Percentiles rank a stretch among this genome's conserved stretches.
Conservation (phyloP, 1,140 invertebrate genomes). For the Pollicipes pollicipes region DNA sequence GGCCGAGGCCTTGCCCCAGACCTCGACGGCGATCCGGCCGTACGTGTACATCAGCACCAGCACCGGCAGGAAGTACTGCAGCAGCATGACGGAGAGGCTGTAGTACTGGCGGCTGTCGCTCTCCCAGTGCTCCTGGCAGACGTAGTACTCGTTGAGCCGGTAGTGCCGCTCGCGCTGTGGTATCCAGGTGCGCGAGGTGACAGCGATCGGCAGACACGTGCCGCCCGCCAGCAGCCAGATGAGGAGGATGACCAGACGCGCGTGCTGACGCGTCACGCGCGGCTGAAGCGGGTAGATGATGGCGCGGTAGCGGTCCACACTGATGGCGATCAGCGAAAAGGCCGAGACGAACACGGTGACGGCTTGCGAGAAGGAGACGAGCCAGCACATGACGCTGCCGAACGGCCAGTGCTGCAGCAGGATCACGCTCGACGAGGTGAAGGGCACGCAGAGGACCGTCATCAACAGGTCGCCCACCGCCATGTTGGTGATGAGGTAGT, state of each 20-base stretch:
- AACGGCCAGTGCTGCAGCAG: slow-evolving; percentile 68
- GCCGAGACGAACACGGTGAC: slow-evolving; percentile 65
- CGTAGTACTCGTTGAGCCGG: slow-evolving; percentile 11
- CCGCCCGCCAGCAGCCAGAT: slow-evolving; percentile 44
- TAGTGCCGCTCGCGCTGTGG: slow-evolving; percentile 14
- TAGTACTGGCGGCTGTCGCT: slow-evolving; percentile 42
- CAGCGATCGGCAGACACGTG: slow-evolving; percentile 58
- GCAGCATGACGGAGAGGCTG: slow-evolving; percentile 50
- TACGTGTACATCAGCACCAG: slow-evolving; percentile 73
- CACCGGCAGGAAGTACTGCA: slow-evolving; percentile 72
- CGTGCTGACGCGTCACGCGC: slow-evolving; percentile 49
- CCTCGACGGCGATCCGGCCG: slow-evolving; percentile 59
- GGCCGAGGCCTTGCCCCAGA: slow-evolving; percentile 72
- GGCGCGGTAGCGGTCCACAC: slow-evolving; percentile 65
- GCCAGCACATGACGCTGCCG: slow-evolving; percentile 49
- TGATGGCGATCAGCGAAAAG: slow-evolving; percentile 68
- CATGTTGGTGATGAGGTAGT: slow-evolving; percentile 70
- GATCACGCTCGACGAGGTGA: slow-evolving; percentile 54
- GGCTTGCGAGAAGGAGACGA: slow-evolving; percentile 54
- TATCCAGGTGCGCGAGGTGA: slow-evolving; percentile 34
- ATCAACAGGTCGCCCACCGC: slow-evolving; percentile 68
- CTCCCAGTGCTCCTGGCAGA: slow-evolving; percentile 38
- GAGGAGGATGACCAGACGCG: slow-evolving; percentile 45
- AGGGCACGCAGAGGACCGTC: slow-evolving; percentile 69
- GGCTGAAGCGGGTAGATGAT: slow-evolving; percentile 71